Base-by-base conservation (phyloP, 2,888 invertebrate genomes). In the Andrena fulva region DNA sequence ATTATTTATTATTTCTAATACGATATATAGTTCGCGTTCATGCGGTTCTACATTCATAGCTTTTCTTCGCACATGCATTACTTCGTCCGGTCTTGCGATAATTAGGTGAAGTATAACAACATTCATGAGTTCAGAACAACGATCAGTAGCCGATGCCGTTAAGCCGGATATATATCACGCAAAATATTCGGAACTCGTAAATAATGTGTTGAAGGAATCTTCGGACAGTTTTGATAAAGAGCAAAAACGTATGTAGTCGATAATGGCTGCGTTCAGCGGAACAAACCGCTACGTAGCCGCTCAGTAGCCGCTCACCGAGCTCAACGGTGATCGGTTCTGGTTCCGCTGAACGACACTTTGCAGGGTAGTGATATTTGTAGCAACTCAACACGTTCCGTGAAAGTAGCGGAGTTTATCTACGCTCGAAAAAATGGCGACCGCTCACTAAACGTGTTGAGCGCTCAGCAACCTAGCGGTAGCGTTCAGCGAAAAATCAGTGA, bases 161-260 rank as follows among this genome's bases (percentile, higher is more conserved):
- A 1, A 31, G 16, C 31, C 68, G 50, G 78, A 71, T 10, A 66
- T 79, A 48, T 84, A 79, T 24, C 82, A 89, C 56, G 72, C 27
- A 54, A 86, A 76, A 48, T 89, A 89, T 56, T 42, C 70, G 16
- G 63, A 84, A 62, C 63, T 89, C 6, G 88, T 90, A 3, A 80
- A 83, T 16, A 84, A 81, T 52, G 77, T 90, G 27, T 82, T 93
- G 33, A 85, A 87, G 42, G 87, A 90, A 84, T 77, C 88, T 62
- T 84, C 89, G 29, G 84, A 79, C n/a, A 89, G 88, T 71, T 93
- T 90, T 81, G 78, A 80, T 6, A 89, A 68, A 68, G 90, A 92
- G 66, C 84, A 89, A 20, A 91, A 91, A 83, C 90, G 93, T 92
- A 89, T 24, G 87, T 85, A 75, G 52, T n/a, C 64, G 54, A 20